Evolutionary conservation across 1,140 invertebrate genomes (phyloP).

Genomic region (Trachelipus rathkii): DNA sequence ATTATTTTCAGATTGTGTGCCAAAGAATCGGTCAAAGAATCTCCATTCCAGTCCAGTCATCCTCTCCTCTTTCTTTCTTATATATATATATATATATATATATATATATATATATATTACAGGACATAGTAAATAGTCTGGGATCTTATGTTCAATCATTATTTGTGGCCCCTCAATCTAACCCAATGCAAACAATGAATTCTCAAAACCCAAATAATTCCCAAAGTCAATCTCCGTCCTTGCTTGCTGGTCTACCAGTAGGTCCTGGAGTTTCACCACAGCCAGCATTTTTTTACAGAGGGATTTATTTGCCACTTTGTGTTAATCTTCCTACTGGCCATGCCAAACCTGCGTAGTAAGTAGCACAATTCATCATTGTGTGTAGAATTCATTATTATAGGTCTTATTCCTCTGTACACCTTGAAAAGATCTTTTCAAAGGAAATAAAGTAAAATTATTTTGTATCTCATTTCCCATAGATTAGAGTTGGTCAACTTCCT

Average conservation of each 20-base stretch:
- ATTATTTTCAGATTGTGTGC: too few species aligned
- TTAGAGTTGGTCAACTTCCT: too few species aligned
- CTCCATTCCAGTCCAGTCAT: too few species aligned
- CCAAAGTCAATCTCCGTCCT: constrained; percentile 64
- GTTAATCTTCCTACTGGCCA: constrained; percentile 77
- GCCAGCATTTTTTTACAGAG: constrained; percentile 85
- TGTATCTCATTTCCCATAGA: too few species aligned
- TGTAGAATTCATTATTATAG: too few species aligned
- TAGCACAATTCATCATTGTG: constrained; percentile 47
- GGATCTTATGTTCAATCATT: constrained; percentile 92
- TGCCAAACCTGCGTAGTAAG: constrained; percentile 83
- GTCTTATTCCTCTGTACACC: too few species aligned
- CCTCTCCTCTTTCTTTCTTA: too few species aligned
- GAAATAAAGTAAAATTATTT: too few species aligned
- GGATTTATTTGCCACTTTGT: constrained; percentile 84
- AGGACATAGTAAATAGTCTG: constrained; percentile 91
- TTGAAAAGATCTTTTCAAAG: too few species aligned
- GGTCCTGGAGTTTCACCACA: constrained; percentile 74
- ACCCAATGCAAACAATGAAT: constrained; percentile 10
- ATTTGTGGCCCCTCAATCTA: constrained; percentile 60
- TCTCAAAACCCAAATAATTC: constrained; percentile 8
- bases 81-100: too few species aligned
- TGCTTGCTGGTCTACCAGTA: constrained; percentile 65
- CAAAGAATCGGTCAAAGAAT: too few species aligned
- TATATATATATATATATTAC: constrained; percentile 52